Conservation (phyloP, 2,797 vertebrate species). For the Sandelia bainsii region DNA sequence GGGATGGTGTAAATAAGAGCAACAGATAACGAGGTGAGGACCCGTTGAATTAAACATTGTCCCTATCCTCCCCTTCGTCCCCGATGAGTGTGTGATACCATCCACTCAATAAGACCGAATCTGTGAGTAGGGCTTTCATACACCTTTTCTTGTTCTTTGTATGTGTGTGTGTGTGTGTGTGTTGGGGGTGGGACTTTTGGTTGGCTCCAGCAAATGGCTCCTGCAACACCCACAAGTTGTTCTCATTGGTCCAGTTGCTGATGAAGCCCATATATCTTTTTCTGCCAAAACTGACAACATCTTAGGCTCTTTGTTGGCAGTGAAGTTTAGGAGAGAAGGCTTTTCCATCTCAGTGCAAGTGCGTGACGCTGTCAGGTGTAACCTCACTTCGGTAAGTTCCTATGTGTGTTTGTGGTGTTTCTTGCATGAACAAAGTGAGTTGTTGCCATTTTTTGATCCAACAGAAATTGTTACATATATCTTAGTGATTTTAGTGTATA, state of each 20-base stretch:
- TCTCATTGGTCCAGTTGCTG: constrained; percentile 59
- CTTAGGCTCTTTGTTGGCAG: constrained; percentile 33
- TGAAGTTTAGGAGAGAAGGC: constrained; percentile 35
- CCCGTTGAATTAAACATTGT: constrained; percentile 68
- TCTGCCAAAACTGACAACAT: constrained; percentile 45
- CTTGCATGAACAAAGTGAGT: not conserved
- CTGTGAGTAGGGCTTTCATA: constrained; percentile 38
- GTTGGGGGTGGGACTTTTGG: constrained; percentile 23
- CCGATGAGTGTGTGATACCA: constrained; percentile 25
- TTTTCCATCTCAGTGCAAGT: constrained; percentile 39
- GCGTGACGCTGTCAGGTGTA: constrained; percentile 40
- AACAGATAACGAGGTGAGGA: constrained; percentile 45
- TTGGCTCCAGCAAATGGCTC: constrained; percentile 69
- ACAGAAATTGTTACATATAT: not conserved
- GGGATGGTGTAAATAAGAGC: constrained; percentile 44
- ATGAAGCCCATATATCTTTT: constrained; percentile 56
- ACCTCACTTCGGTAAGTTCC: constrained; percentile 62
- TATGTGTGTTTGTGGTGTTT: constrained; percentile 5
- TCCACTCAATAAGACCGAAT: constrained; percentile 43
- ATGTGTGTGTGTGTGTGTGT: constrained; percentile 23
- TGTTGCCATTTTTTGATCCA: not conserved
- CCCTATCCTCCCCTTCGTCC: constrained; percentile 13
- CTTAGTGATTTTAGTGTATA: not conserved
- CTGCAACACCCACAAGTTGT: constrained; percentile 54
- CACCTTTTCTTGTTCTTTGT: constrained; percentile 17